phyloP scores from a whole-genome alignment of 2,113 vertebrate species.

The Balaeniceps rex region DNA sequence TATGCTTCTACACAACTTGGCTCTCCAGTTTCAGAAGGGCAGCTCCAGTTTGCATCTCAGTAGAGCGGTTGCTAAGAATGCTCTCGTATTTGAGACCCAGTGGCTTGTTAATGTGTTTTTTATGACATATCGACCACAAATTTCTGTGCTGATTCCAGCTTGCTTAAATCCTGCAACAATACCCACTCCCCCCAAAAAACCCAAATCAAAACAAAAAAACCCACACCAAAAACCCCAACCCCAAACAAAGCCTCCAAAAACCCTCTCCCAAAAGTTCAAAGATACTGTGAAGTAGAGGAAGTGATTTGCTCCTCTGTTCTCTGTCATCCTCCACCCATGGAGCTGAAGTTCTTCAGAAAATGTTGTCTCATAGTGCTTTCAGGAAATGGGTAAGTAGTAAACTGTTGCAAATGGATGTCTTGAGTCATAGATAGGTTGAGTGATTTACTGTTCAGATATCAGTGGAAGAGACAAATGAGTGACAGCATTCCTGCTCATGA shows the following conservation, averaged over 20 bases:
- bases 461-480: not conserved
- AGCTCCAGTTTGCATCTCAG: not conserved
- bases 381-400: not conserved
- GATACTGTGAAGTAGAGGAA: not conserved
- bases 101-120: not conserved
- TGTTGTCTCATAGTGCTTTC: not conserved
- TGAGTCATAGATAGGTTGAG: not conserved
- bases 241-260: not conserved
- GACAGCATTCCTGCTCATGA: constrained; percentile 5
- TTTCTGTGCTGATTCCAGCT: not conserved
- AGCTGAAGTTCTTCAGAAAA: not conserved
- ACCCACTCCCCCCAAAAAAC: rapidly evolving
- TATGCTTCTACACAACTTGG: not conserved
- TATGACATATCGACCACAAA: not conserved
- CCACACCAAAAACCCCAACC: not conserved
- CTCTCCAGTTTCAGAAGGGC: not conserved
- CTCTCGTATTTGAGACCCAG: not conserved
- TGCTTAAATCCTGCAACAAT: not conserved
- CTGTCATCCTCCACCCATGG: not conserved
- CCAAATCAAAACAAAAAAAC: not conserved
- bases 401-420: not conserved
- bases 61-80: not conserved
- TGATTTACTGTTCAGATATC: not conserved
- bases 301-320: not conserved
- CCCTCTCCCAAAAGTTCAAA: not conserved